Conservation (phyloP, 2,113 vertebrate species). For the Erinaceus europaeus region DNA sequence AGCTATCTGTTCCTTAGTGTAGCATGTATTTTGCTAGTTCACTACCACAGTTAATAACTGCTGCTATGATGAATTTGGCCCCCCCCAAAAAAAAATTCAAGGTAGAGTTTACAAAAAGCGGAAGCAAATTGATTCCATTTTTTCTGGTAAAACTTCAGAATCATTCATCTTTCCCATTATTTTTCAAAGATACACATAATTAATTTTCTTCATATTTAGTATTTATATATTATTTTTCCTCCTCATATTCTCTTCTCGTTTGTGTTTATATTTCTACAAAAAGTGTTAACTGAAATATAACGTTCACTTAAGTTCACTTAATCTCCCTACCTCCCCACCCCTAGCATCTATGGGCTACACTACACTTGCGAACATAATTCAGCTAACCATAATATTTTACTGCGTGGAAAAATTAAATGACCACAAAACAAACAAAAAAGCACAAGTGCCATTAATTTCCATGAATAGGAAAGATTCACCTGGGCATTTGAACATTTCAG, state of each 20-base stretch:
- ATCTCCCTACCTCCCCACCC: neutral
- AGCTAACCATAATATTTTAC: conserved; percentile 42
- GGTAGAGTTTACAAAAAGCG: conserved; percentile 16
- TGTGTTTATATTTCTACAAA: conserved; percentile 52
- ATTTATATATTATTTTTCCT: conserved; percentile 21
- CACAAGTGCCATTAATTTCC: conserved; percentile 45
- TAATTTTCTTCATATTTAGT: conserved; percentile 1
- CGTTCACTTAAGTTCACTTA: too few species aligned
- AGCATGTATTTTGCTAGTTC: conserved; percentile 29
- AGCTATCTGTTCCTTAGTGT: conserved; percentile 3
- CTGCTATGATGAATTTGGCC: neutral
- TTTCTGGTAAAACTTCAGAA: conserved; percentile 44
- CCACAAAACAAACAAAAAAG: too few species aligned
- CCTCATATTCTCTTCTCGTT: conserved; percentile 23
- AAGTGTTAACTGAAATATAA: conserved; percentile 44
- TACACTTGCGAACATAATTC: conserved; percentile 60
- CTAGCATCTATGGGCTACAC: too few species aligned
- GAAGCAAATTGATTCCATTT: conserved; percentile 49
- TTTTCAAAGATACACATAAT: conserved; percentile 40
- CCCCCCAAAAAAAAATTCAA: conserved; percentile 27
- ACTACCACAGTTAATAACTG: conserved; percentile 29
- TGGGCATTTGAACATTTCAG: neutral
- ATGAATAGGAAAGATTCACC: conserved; percentile 34
- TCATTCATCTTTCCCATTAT: neutral
- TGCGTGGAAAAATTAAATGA: too few species aligned